Evolutionary conservation across 2,888 invertebrate species (phyloP).

Genomic region (Cetonia aurata): DNA sequence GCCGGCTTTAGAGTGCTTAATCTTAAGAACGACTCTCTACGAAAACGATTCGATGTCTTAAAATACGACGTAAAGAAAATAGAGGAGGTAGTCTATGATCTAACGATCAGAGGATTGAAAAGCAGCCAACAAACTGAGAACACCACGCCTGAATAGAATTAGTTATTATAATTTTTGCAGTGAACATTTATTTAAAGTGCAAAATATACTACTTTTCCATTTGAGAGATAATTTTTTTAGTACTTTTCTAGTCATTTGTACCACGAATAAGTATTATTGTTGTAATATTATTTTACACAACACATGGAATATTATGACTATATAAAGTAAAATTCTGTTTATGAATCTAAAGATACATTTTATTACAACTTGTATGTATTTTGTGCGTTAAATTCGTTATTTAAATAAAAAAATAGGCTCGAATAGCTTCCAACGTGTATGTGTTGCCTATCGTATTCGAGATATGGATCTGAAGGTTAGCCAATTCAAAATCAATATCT

Average conservation of each 20-base stretch:
- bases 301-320: not conserved
- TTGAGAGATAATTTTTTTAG: not conserved
- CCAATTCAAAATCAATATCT: too few relatives aligned
- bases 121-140: conserved; percentile 15
- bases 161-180: not conserved
- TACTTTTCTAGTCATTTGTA: conserved; percentile 5
- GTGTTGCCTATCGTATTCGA: too few relatives aligned
- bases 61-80: conserved; percentile 96
- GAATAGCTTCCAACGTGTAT: too few relatives aligned
- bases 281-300: not conserved
- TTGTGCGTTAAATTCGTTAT: too few relatives aligned
- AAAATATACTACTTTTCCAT: not conserved
- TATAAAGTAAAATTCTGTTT: not conserved
- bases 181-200: not conserved
- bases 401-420: too few relatives aligned
- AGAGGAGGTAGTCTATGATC: conserved; percentile 91
- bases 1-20: conserved; percentile 91
- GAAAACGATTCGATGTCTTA: conserved; percentile 88
- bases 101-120: conserved; percentile 82
- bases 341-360: not conserved
- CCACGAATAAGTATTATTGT: not conserved
- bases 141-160: conserved; percentile 29
- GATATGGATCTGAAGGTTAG: too few relatives aligned
- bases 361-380: too few relatives aligned
- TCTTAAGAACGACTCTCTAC: conserved; percentile 88